phyloP scores from a whole-genome alignment of 2,797 vertebrate species.

The Leptoclinus maculatus region DNA sequence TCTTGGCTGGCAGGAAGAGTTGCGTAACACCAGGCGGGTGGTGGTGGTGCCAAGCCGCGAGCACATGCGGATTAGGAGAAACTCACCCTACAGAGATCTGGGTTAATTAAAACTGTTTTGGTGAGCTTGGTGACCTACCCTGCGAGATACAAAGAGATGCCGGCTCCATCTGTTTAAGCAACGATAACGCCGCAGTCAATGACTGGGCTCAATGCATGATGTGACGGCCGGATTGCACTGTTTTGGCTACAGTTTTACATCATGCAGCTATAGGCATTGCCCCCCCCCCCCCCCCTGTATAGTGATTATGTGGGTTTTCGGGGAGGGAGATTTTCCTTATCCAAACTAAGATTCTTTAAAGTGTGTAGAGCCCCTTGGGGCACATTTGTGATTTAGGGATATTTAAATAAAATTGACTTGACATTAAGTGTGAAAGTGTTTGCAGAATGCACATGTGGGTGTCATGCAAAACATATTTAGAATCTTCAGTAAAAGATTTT shows the following conservation, averaged over 20 bases:
- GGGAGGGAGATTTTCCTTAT: not conserved
- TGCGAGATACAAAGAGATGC: constrained; percentile 53
- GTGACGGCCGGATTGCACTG: not conserved
- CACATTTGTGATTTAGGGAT: not conserved
- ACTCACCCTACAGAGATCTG: constrained; percentile 75
- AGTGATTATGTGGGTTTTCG: not conserved
- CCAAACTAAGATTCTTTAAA: not conserved
- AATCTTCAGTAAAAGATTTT: not conserved
- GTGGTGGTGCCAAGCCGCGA: constrained; percentile 49
- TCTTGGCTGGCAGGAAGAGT: constrained; percentile 50
- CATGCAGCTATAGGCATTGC: constrained; percentile 10
- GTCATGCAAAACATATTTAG: not conserved
- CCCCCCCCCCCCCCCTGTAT: too few relatives aligned
- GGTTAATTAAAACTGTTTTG: constrained; percentile 80
- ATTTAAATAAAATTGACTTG: not conserved
- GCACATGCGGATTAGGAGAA: constrained; percentile 72
- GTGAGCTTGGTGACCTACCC: constrained; percentile 59
- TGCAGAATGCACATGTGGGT: not conserved
- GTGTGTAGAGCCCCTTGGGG: not conserved
- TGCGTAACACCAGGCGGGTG: constrained; percentile 61
- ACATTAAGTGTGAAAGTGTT: not conserved
- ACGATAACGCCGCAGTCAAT: constrained; percentile 51
- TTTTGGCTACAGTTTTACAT: constrained; percentile 9
- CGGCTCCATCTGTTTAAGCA: constrained; percentile 68
- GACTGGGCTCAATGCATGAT: constrained; percentile 28